Conservation (phyloP, 2,113 vertebrate genomes). For the Clarias gariepinus region DNA sequence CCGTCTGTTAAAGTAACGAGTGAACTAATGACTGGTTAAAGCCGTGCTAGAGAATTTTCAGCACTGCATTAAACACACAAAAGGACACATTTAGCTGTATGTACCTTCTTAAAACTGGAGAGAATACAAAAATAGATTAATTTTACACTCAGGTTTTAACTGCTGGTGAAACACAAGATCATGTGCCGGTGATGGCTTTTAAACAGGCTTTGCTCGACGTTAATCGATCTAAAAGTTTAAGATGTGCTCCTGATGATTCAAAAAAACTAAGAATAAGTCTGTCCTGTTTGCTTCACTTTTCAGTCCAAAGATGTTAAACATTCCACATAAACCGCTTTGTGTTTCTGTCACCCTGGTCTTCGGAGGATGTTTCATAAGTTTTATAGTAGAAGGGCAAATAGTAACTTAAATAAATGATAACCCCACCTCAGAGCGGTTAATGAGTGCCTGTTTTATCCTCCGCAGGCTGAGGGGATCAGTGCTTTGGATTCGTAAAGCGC, state of each 20-base stretch:
- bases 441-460: not conserved
- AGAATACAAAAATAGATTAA: not conserved
- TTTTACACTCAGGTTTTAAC: not conserved
- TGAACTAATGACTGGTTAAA: slow-evolving; percentile 48
- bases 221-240: slow-evolving; percentile 59
- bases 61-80: not conserved
- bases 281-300: slow-evolving; percentile 26
- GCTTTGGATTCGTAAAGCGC: not conserved
- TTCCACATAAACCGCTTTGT: not conserved
- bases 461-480: not conserved
- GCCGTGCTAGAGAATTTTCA: slow-evolving; percentile 54
- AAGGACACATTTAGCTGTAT: not conserved
- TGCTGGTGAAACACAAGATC: slow-evolving; percentile 54
- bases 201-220: slow-evolving; percentile 58
- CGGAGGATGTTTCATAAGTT: not conserved
- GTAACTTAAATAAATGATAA: not conserved
- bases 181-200: slow-evolving; percentile 68
- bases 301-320: not conserved
- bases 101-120: not conserved
- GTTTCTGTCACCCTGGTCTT: no score
- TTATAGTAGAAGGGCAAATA: slow-evolving; percentile 1
- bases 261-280: not conserved
- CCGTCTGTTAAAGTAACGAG: slow-evolving; percentile 52
- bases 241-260: slow-evolving; percentile 52
- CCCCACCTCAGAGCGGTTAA: not conserved